Evolutionary conservation across 2,888 invertebrate species (phyloP).

Genomic region (Amphipyra berbera): DNA sequence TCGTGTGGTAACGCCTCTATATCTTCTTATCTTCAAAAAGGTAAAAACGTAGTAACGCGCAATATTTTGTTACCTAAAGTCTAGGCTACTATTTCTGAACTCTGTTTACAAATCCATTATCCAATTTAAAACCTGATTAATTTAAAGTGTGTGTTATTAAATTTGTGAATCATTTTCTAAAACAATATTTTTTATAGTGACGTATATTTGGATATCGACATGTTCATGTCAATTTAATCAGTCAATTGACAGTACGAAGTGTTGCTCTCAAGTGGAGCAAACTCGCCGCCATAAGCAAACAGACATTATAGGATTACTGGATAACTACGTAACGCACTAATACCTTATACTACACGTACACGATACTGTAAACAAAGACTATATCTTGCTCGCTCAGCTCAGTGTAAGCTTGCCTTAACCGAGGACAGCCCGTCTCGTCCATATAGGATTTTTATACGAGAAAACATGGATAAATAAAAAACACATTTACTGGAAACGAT

Average conservation of each 20-base stretch:
- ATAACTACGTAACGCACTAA: conserved; percentile 58
- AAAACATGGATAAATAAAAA: conserved; percentile 42
- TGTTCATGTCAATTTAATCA: conserved; percentile 62
- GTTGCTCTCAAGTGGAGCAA: conserved; percentile 62
- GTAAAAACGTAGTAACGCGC: conserved; percentile 11
- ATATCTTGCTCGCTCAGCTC: conserved; percentile 59
- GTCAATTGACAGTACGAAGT: conserved; percentile 67
- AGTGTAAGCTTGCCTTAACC: conserved; percentile 58
- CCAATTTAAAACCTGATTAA: background rate
- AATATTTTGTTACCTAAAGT: background rate
- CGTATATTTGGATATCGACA: conserved; percentile 16
- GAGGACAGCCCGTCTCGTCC: conserved; percentile 55
- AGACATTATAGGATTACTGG: conserved; percentile 75
- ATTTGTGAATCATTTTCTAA: background rate
- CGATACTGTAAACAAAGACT: conserved; percentile 62
- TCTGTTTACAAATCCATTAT: background rate
- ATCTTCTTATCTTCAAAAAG: conserved; percentile 38
- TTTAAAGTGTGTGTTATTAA: too few species aligned
- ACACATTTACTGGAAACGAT: conserved; percentile 65
- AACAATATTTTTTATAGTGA: conserved; percentile 2
- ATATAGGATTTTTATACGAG: conserved; percentile 36
- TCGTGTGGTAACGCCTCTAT: conserved; percentile 20
- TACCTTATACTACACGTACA: conserved; percentile 33
- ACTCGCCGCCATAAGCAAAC: conserved; percentile 60
- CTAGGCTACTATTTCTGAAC: background rate